Evolutionary conservation across 2,888 invertebrate genomes (phyloP), one percentile per base, ranked within the genome.

Genomic region (Thymelicus lineola): DNA sequence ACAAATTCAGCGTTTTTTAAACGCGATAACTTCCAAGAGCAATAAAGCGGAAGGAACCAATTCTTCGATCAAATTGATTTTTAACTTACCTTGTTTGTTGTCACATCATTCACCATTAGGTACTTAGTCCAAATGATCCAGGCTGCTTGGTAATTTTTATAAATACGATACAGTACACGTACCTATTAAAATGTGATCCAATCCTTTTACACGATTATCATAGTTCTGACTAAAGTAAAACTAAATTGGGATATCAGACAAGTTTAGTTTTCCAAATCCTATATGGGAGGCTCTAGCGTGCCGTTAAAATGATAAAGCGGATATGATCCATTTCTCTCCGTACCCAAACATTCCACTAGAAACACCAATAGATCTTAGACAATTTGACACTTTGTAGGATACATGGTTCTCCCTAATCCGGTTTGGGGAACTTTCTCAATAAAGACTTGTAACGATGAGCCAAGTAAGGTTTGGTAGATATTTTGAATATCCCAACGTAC

Each of bases 341-440:
- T 60, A 60, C 50, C 69, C 58, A 70, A 38, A 58, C 63, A 70
- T 64, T 64, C 50, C 59, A 58, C 35, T 48, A 45, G 42, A 63
- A 28, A 60, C 50, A 46, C 53, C 53, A 20, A 70, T 70, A 70
- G 57, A 70, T 70, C 70, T 70, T 59, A 53, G 20, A 70, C 59
- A 70, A 70, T 70, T 64, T 70, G 70, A 70, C 70, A 64, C 64
- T 70, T 70, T 70, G 70, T 70, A 64, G 64, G 70, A 70, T 70
- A 64, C 64, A 70, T 70, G 50, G 64, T 59, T 59, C 28, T 45
- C 42, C 64, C 64, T 50, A 70, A 70, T 70, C 70, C 64, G 70
- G 70, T 70, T 70, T 70, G 59, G 42, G 62, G 64, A 66, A 69
- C 58, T 69, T 69, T 69, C 69, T 69, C 68, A 62, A 68, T 68